phyloP scores from a whole-genome alignment of 2,113 vertebrate genomes.

The Lichenostomus cassidix region DNA sequence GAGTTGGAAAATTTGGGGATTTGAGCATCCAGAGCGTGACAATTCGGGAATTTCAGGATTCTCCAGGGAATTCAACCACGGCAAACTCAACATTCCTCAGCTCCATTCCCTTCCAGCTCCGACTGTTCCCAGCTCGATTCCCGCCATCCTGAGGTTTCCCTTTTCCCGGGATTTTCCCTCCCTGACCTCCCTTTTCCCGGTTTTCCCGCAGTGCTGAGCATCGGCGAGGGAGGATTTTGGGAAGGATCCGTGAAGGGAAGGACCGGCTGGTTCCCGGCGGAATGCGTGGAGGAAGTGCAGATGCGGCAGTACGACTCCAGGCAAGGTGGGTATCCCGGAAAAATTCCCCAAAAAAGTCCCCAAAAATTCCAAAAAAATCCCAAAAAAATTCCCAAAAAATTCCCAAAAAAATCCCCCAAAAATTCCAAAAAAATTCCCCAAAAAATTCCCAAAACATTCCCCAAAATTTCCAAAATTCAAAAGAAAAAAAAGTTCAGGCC shows the following conservation, averaged over 20 bases:
- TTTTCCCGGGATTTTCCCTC: not conserved
- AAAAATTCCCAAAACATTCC: not conserved
- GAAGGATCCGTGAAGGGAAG: constrained; percentile 96
- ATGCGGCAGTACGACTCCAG: constrained; percentile 92
- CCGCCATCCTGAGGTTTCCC: accelerated
- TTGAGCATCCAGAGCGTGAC: not conserved
- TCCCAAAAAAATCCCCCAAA: too few relatives aligned
- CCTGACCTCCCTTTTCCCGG: accelerated
- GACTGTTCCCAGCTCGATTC: not conserved
- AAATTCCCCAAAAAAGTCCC: too few relatives aligned
- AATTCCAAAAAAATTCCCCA: too few relatives aligned
- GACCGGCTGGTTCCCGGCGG: constrained; percentile 97
- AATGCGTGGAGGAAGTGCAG: constrained; percentile 98
- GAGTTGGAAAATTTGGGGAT: too few relatives aligned
- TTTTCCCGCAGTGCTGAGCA: constrained; percentile 88
- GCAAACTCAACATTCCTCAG: too few relatives aligned
- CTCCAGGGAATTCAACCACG: accelerated
- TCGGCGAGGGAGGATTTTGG: constrained; percentile 98
- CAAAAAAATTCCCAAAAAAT: not conserved
- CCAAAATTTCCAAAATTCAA: not conserved
- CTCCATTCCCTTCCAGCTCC: not conserved
- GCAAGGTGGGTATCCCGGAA: constrained; percentile 75
- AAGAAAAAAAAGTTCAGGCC: accelerated
- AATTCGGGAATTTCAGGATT: accelerated
- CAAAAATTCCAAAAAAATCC: too few relatives aligned